A percentile compares a stretch with the other conserved stretches of the same genome.
phyloP scores from a whole-genome alignment of 2,113 vertebrate genomes.

The Nettapus auritus region DNA sequence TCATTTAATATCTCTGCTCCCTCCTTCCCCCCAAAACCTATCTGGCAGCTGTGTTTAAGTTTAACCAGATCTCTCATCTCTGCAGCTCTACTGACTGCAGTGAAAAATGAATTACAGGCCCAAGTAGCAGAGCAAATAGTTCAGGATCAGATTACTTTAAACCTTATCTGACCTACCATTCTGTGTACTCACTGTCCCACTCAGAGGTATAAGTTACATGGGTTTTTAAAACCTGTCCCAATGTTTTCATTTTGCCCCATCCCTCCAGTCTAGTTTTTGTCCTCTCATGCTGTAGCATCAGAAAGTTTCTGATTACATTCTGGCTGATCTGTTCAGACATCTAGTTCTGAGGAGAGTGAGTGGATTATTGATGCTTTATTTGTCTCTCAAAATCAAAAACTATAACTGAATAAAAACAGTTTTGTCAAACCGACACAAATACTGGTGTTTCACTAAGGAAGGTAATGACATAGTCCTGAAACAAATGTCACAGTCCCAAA shows the following conservation, averaged over 20 bases:
- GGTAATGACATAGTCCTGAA: not conserved
- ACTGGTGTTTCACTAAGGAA: not conserved
- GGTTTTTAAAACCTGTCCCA: not conserved
- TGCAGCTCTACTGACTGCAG: not conserved
- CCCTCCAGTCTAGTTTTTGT: not conserved
- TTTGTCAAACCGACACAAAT: not conserved
- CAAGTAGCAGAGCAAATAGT: not conserved
- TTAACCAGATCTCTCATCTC: slow-evolving; percentile 12
- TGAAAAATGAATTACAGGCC: slow-evolving; percentile 14
- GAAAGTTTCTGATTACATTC: not conserved
- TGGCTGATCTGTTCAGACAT: not conserved
- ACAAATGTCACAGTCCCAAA: not conserved
- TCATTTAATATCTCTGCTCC: not conserved
- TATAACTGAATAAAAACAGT: not conserved
- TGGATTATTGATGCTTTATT: not conserved
- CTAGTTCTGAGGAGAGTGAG: not conserved
- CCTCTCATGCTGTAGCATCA: not conserved
- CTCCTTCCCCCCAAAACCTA: not conserved
- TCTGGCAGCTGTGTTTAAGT: not conserved
- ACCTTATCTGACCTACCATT: not conserved
- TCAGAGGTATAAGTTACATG: not conserved
- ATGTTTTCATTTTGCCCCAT: not conserved
- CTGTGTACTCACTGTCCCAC: not conserved
- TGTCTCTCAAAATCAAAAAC: not conserved
- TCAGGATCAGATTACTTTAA: slow-evolving; percentile 31